Conservation (phyloP, 2,888 invertebrate species). For the Drosophila pseudotalamancana region DNA sequence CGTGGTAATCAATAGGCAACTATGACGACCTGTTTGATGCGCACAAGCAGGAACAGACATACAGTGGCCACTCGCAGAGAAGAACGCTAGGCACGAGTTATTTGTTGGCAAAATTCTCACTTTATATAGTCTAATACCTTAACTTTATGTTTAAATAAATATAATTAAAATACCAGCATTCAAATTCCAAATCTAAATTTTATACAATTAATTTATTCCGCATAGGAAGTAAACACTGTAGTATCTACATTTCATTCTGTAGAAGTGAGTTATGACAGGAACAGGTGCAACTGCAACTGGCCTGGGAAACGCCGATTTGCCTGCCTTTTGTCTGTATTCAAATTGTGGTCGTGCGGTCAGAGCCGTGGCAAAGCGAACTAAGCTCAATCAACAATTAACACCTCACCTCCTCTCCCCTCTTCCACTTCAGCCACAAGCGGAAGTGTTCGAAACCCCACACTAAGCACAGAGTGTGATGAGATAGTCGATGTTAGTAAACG, state of each 20-base stretch:
- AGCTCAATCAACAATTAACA: slow-evolving; percentile 46
- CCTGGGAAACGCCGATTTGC: slow-evolving; percentile 7
- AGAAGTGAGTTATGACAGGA: slow-evolving; percentile 28
- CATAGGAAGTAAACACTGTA: neutral
- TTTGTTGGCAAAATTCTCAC: neutral
- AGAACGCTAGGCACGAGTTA: neutral
- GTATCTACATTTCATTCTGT: neutral
- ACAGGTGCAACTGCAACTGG: slow-evolving; percentile 36
- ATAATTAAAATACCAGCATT: too few relatives aligned
- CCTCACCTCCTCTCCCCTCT: neutral
- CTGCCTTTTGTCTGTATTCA: slow-evolving; percentile 7
- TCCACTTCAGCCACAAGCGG: slow-evolving; percentile 56
- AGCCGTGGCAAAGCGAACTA: slow-evolving; percentile 18
- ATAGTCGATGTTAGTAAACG: slow-evolving; percentile 57
- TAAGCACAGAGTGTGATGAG: slow-evolving; percentile 54
- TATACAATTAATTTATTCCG: neutral
- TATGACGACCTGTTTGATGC: slow-evolving; percentile 29
- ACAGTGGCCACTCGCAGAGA: neutral
- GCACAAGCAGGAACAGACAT: neutral
- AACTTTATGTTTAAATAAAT: too few relatives aligned
- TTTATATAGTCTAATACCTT: too few relatives aligned
- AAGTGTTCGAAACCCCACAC: slow-evolving; percentile 57
- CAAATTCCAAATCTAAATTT: too few relatives aligned
- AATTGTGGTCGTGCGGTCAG: slow-evolving; percentile 27
- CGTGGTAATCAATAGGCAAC: slow-evolving; percentile 53